phyloP scores from a whole-genome alignment of 1,140 invertebrate species.

The Pseudoatta argentina region DNA sequence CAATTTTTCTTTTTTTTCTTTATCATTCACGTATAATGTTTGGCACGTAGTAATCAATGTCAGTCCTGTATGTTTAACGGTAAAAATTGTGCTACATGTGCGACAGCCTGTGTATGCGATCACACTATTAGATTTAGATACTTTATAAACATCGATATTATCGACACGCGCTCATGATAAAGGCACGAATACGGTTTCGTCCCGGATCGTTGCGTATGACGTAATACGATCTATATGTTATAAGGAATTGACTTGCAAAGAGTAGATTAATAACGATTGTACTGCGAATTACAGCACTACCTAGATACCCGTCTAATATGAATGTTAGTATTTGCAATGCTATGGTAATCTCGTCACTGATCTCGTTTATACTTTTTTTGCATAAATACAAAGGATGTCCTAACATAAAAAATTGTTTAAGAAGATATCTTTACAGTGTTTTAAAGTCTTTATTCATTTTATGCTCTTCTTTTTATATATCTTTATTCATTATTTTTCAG shows the following conservation, averaged over 20 bases:
- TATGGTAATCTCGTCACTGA: neutral
- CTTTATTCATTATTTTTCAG: no score
- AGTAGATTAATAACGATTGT: slow-evolving; percentile 33
- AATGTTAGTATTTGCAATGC: neutral
- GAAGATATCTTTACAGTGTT: no score
- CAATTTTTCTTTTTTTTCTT: neutral
- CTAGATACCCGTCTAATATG: neutral
- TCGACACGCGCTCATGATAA: slow-evolving; percentile 61
- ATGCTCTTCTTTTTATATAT: no score
- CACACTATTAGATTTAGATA: slow-evolving; percentile 58
- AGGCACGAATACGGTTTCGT: slow-evolving; percentile 40
- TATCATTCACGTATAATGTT: slow-evolving; percentile 14
- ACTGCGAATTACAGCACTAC: neutral
- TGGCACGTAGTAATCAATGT: neutral
- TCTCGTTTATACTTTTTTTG: neutral
- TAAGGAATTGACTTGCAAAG: slow-evolving; percentile 32
- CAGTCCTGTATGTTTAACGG: slow-evolving; percentile 26
- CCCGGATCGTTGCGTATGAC: slow-evolving; percentile 51
- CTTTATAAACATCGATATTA: slow-evolving; percentile 61
- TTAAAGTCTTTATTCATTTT: no score
- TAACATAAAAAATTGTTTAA: neutral
- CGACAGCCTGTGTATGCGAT: neutral
- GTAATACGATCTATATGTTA: slow-evolving; percentile 11
- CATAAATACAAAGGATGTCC: neutral
- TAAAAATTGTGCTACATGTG: slow-evolving; percentile 44